Conservation (phyloP, 37 sponge, comb jelly and placozoan species). For the Agelas oroides region DNA sequence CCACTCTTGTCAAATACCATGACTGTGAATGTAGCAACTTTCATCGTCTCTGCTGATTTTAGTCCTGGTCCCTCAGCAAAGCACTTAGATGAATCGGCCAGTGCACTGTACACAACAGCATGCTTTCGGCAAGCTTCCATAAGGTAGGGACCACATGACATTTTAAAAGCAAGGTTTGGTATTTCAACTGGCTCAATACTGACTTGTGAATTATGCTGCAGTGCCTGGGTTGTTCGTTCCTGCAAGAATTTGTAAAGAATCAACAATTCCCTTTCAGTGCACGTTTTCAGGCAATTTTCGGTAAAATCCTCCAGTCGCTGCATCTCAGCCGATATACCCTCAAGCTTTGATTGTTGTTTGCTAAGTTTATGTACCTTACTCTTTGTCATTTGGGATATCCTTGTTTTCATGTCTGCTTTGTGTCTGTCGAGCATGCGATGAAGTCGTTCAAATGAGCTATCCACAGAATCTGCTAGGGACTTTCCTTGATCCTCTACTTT, state of each 20-base stretch:
- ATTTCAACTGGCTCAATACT: neutral
- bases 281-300: neutral
- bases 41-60: neutral
- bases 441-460: neutral
- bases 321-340: neutral
- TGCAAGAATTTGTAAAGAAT: neutral
- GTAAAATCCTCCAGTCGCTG: constrained; percentile 1
- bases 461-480: neutral
- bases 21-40: neutral
- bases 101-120: neutral
- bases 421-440: neutral
- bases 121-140: neutral
- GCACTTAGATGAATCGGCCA: constrained; percentile 4
- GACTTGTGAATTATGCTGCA: neutral
- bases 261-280: constrained; percentile 12
- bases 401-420: neutral
- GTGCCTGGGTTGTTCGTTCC: neutral
- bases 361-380: neutral
- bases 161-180: constrained; percentile 12
- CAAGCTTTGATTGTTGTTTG: neutral
- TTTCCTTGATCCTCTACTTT: neutral
- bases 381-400: neutral
- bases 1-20: neutral
- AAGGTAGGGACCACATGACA: neutral
- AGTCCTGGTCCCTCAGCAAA: constrained; percentile 6